A percentile compares a stretch with the other conserved stretches of the same genome.
These are phyloP conservation scores for Psettodes erumei DNA, from an alignment of 2,113 vertebrate genomes.

Conservation along the genomic window DNA sequence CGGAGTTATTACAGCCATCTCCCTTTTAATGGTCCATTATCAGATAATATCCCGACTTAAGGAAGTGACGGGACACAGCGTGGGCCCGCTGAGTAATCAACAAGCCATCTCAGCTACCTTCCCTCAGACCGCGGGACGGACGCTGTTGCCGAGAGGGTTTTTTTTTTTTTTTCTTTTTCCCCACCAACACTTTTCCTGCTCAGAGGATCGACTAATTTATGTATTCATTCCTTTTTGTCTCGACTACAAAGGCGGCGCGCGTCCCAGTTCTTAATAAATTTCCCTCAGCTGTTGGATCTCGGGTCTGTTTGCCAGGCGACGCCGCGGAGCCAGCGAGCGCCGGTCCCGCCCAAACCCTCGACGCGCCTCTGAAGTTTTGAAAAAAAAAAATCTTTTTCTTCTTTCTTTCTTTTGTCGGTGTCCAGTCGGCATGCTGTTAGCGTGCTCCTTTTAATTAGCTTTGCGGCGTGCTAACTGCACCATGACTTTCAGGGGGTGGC, in stretches of 20 bases:
- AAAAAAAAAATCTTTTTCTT: no score
- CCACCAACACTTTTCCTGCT: slow-evolving; percentile 57
- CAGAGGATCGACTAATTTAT: slow-evolving; percentile 79
- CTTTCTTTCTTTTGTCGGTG: slow-evolving; percentile 11
- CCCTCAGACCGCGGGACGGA: slow-evolving; percentile 50
- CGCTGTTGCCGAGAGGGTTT: slow-evolving; percentile 60
- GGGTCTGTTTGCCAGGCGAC: slow-evolving; percentile 47
- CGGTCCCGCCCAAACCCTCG: slow-evolving; percentile 25
- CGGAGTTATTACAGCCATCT: slow-evolving; percentile 44
- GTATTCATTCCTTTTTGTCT: slow-evolving; percentile 82
- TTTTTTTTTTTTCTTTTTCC: slow-evolving; percentile 47
- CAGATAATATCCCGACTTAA: slow-evolving; percentile 58
- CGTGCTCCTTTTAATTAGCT: not conserved
- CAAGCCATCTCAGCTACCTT: slow-evolving; percentile 55
- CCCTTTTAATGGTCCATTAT: slow-evolving; percentile 61
- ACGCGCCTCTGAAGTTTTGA: slow-evolving; percentile 12
- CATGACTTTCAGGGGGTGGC: not conserved
- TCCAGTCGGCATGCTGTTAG: slow-evolving; percentile 25
- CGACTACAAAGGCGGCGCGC: slow-evolving; percentile 75
- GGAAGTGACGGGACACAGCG: slow-evolving; percentile 48
- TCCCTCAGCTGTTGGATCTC: slow-evolving; percentile 64
- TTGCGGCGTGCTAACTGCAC: not conserved
- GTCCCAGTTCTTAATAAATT: slow-evolving; percentile 74
- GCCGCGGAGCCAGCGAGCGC: slow-evolving; percentile 35
- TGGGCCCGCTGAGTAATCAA: slow-evolving; percentile 61